A percentile compares a stretch with the other conserved stretches of the same genome.
Evolutionary conservation across 1,140 invertebrate genomes (phyloP).

Genomic region (Yoshiicerus persimilis): DNA sequence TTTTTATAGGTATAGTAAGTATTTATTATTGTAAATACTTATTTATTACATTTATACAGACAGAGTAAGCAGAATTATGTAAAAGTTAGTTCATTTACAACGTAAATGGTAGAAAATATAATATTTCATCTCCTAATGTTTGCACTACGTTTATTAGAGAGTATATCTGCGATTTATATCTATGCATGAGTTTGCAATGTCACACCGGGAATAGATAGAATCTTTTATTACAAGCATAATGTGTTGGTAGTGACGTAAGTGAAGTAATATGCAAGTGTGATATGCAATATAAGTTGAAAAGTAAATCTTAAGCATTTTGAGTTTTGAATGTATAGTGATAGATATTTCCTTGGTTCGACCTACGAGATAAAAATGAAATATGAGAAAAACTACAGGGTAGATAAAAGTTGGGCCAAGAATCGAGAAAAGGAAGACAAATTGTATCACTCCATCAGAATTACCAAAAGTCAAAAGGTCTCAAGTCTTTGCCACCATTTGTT

Average conservation of each 20-base stretch:
- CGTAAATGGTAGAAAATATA: no score
- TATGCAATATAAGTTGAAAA: not conserved
- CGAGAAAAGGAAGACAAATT: constrained; percentile 29
- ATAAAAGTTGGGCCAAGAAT: constrained; percentile 24
- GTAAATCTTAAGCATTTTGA: not conserved
- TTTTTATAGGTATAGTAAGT: no score
- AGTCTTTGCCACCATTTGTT: constrained; percentile 22
- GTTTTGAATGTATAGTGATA: not conserved
- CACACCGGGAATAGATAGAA: no score
- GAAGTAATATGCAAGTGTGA: not conserved
- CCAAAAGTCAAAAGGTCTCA: constrained; percentile 26
- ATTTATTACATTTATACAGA: no score
- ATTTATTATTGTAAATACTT: no score
- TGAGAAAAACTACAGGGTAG: constrained; percentile 16
- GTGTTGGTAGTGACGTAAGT: not conserved
- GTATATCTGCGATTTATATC: no score
- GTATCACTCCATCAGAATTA: constrained; percentile 30
- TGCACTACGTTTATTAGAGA: no score
- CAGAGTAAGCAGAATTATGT: no score
- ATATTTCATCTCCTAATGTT: no score
- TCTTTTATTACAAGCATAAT: not conserved
- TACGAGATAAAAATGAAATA: not conserved
- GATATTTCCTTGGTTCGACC: not conserved
- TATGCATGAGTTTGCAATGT: no score
- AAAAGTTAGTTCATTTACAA: no score